Evolutionary conservation across 1,140 invertebrate species (phyloP).

Genomic region (Anastrepha obliqua): DNA sequence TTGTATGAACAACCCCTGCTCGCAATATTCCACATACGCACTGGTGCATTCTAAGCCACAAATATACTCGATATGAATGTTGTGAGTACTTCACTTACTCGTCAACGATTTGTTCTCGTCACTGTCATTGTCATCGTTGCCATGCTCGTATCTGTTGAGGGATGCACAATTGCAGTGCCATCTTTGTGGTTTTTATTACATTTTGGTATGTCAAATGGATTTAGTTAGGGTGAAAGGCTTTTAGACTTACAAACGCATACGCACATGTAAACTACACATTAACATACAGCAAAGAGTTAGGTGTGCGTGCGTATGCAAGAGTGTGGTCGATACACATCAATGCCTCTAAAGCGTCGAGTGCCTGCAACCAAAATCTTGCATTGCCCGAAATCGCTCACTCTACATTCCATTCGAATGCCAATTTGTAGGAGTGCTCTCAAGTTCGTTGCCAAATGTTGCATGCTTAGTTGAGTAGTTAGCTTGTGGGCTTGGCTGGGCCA

Average conservation of each 20-base stretch:
- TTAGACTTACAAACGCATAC: neutral
- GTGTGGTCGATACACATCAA: slow-evolving; percentile 18
- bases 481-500: neutral
- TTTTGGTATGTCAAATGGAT: slow-evolving; percentile 44
- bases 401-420: slow-evolving; percentile 45
- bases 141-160: neutral
- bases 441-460: slow-evolving; percentile 21
- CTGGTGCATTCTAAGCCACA: neutral
- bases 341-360: neutral
- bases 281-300: too few species aligned
- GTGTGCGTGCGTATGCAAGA: neutral
- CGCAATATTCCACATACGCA: slow-evolving; percentile 22
- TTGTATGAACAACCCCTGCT: neutral
- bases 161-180: slow-evolving; percentile 20
- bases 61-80: neutral
- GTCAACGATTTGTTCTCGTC: slow-evolving; percentile 7
- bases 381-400: neutral
- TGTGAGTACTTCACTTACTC: neutral
- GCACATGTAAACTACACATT: neutral
- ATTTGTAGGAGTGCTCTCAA: slow-evolving; percentile 32
- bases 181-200: slow-evolving; percentile 44
- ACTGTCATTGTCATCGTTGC: neutral
- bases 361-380: slow-evolving; percentile 18
- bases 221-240: neutral
- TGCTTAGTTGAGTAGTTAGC: slow-evolving; percentile 1